phyloP scores from a whole-genome alignment of 2,797 vertebrate genomes.

The Cercopithecus diana region DNA sequence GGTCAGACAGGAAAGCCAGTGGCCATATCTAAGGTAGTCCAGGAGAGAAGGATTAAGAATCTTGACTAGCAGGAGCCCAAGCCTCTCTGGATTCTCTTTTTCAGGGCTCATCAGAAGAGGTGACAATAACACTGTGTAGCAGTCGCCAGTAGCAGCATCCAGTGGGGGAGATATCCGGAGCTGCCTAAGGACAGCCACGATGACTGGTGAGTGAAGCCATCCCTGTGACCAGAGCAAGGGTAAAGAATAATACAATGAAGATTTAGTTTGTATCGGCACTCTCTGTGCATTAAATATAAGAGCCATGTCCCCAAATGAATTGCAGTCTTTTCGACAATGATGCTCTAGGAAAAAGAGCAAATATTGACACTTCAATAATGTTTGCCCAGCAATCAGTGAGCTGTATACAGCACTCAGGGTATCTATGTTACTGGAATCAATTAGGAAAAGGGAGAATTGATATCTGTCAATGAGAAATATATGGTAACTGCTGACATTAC shows the following conservation, averaged over 20 bases:
- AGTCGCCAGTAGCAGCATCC: neutral
- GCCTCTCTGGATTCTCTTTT: neutral
- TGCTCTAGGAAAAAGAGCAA: constrained; percentile 81
- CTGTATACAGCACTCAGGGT: constrained; percentile 69
- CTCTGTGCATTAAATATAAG: constrained; percentile 67
- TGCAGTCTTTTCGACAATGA: constrained; percentile 75
- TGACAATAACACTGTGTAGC: neutral
- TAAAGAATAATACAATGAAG: constrained; percentile 54
- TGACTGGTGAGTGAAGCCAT: neutral
- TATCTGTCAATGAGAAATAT: constrained; percentile 76
- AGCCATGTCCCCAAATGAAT: constrained; percentile 76
- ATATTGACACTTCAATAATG: constrained; percentile 83
- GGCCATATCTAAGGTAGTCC: neutral
- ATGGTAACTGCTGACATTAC: constrained; percentile 74
- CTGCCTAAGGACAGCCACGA: neutral
- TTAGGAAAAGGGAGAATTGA: constrained; percentile 83
- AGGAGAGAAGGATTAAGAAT: neutral
- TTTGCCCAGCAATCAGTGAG: constrained; percentile 82
- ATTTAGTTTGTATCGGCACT: constrained; percentile 57
- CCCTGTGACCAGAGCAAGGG: neutral
- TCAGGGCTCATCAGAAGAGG: neutral
- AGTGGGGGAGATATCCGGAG: neutral
- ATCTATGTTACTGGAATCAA: constrained; percentile 82
- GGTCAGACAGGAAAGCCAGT: neutral
- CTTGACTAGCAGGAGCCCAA: neutral